Conservation (phyloP, 2,888 invertebrate genomes). For the Noctua pronuba region DNA sequence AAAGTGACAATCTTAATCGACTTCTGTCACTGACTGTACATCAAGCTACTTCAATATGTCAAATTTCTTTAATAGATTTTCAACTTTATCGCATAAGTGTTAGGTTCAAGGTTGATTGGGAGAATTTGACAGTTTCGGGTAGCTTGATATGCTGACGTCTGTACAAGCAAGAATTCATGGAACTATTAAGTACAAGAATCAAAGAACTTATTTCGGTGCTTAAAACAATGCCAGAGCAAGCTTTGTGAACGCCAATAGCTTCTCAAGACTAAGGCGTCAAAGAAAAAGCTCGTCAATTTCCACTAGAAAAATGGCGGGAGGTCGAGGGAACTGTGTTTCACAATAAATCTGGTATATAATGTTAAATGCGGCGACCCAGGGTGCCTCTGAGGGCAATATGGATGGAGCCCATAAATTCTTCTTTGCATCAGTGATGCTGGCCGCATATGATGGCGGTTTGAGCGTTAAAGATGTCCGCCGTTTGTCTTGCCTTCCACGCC, state of each 20-base stretch:
- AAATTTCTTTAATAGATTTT: too few species aligned
- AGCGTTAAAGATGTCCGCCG: constrained; percentile 66
- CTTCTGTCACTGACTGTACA: not conserved
- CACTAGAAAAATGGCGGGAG: constrained; percentile 56
- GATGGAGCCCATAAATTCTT: constrained; percentile 80
- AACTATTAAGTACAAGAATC: not conserved
- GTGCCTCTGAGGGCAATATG: constrained; percentile 63
- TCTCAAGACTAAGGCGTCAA: constrained; percentile 34
- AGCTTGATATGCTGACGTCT: too few species aligned
- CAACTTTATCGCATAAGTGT: too few species aligned
- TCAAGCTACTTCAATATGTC: too few species aligned
- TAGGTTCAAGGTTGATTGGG: too few species aligned
- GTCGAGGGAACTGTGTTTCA: constrained; percentile 67
- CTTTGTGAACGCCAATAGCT: constrained; percentile 8
- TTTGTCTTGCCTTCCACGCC: constrained; percentile 55
- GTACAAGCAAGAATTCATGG: not conserved
- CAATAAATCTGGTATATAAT: constrained; percentile 75
- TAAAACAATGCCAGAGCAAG: constrained; percentile 23
- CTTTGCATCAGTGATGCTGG: constrained; percentile 77
- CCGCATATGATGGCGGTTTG: constrained; percentile 73
- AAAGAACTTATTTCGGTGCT: constrained; percentile 4
- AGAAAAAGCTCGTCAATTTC: constrained; percentile 48
- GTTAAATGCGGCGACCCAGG: constrained; percentile 62
- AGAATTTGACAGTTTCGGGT: too few species aligned
- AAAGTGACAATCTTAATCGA: not conserved